Evolutionary conservation across 92 coral and sea anemone genomes (phyloP), one percentile per base, ranked within the genome.

Genomic region (Ricordea florida): DNA sequence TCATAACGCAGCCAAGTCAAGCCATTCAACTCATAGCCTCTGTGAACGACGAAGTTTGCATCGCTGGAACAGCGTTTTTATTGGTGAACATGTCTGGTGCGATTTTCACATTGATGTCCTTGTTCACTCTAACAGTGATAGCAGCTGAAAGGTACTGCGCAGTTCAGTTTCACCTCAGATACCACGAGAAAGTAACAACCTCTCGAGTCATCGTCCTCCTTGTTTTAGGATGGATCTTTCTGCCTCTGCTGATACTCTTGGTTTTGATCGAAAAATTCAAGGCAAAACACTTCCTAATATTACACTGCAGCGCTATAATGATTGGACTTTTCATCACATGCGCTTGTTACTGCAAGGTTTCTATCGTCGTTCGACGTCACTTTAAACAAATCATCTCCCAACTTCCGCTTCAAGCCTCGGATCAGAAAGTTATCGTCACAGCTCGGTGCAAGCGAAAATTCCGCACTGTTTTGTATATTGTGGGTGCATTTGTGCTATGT

Each of bases 171-270:
- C 66, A 34, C 37, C 66, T 59, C 14, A 34, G 66, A 21, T 59
- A 36, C 66, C 34, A 59, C 66, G 66, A 34, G n/a, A 59, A 2
- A 59, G 47, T 59, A 1, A 59, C 66, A 10, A 22, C 14, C 45
- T 34, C 21, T 29, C 66, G 66, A 34, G 37, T 47, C 20, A 34
- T 34, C 45, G 23, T 36, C 6, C 18, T 35, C 31, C 48, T 35
- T 2, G 21, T 23, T 31, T 36, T 31, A 9, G 23, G 22, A 2
- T 60, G 48, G 49, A 3, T 60, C 8, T 31, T 36, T 21, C 8
- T 37, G 10, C 21, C 46, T 0, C 14, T 23, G n/a, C n/a, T n/a
- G n/a, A n/a, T n/a, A n/a, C n/a, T n/a, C n/a, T n/a, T n/a, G n/a
- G n/a, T n/a, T n/a, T n/a, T n/a, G n/a, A n/a, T 24, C 8, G 24